These are phyloP conservation scores for Drosophila melanica DNA, from an alignment of 1,140 invertebrate species.

Conservation along the genomic window DNA sequence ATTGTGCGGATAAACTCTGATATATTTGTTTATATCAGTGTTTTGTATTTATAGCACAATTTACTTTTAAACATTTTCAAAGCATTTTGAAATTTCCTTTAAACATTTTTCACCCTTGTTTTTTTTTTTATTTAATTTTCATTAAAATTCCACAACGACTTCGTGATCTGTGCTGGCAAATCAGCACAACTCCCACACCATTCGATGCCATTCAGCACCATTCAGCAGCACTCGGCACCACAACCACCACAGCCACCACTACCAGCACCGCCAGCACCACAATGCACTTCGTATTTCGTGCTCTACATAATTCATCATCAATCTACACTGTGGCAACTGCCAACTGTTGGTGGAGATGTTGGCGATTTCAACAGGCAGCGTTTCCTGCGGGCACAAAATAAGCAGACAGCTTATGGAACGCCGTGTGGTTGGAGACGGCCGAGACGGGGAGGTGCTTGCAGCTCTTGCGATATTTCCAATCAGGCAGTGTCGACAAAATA, in stretches of 20 bases:
- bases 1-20: too few species aligned
- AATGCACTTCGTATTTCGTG: slow-evolving; percentile 78
- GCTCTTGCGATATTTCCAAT: slow-evolving; percentile 67
- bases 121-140: slow-evolving; percentile 47
- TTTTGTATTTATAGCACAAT: neutral
- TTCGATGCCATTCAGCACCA: slow-evolving; percentile 14
- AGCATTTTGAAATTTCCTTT: slow-evolving; percentile 17
- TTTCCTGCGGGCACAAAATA: slow-evolving; percentile 58
- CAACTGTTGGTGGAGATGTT: slow-evolving; percentile 38
- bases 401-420: slow-evolving; percentile 10
- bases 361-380: slow-evolving; percentile 34
- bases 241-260: slow-evolving; percentile 16
- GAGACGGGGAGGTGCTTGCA: neutral
- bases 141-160: slow-evolving; percentile 67
- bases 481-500: slow-evolving; percentile 67
- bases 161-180: slow-evolving; percentile 68
- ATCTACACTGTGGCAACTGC: slow-evolving; percentile 66
- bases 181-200: slow-evolving; percentile 68
- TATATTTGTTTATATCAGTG: neutral
- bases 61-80: slow-evolving; percentile 13
- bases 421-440: neutral
- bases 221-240: slow-evolving; percentile 12
- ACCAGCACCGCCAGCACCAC: slow-evolving; percentile 42
- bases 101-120: slow-evolving; percentile 25
- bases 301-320: slow-evolving; percentile 84